Conservation (phyloP, 2,888 invertebrate genomes). For the Tetheella fluctuosa region DNA sequence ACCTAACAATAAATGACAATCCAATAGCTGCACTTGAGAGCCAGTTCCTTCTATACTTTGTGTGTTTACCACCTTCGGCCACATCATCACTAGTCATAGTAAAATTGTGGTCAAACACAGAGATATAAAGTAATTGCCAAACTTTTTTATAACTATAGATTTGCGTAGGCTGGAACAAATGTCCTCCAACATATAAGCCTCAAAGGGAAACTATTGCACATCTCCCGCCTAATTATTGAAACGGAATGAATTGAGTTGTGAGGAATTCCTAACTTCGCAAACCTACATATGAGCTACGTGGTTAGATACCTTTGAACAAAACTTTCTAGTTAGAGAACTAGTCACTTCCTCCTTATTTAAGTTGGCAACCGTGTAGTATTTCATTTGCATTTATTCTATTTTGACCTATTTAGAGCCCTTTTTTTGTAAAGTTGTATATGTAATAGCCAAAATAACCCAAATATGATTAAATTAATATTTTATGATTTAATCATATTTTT, state of each 20-base stretch:
- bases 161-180: neutral
- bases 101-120: too few species aligned
- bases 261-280: constrained; percentile 9
- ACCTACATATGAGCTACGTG: constrained; percentile 10
- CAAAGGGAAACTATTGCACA: neutral
- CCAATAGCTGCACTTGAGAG: too few species aligned
- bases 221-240: constrained; percentile 11
- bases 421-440: too few species aligned
- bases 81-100: too few species aligned
- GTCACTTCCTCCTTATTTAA: constrained; percentile 3
- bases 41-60: too few species aligned
- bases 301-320: constrained; percentile 11
- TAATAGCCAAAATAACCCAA: too few species aligned
- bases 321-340: constrained; percentile 12
- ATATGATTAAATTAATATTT: too few species aligned
- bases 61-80: too few species aligned
- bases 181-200: neutral
- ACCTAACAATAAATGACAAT: too few species aligned
- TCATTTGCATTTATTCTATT: neutral
- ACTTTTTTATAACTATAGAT: too few species aligned
- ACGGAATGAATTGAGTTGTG: constrained; percentile 5
- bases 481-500: too few species aligned
- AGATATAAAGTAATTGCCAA: too few species aligned
- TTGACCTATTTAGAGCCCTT: neutral
- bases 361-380: neutral